A percentile compares a stretch with the other conserved stretches of the same genome.
phyloP scores from a whole-genome alignment of 2,888 invertebrate species.

The Cosmorhoe ocellata region DNA sequence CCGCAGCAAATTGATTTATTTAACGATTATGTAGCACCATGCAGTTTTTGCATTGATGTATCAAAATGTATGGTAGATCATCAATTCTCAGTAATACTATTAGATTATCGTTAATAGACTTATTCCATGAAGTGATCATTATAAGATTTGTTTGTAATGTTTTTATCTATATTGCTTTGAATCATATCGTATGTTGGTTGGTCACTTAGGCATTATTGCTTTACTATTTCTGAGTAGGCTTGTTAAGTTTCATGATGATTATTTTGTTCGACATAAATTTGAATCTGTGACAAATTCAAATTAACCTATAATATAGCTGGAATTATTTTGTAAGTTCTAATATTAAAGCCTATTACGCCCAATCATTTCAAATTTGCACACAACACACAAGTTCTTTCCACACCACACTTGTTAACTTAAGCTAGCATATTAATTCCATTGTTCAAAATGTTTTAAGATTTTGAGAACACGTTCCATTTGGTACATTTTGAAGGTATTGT shows the following conservation, averaged over 20 bases:
- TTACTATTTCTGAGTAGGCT: too few species aligned
- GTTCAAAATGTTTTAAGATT: background rate
- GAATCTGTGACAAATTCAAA: background rate
- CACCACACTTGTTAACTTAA: too few species aligned
- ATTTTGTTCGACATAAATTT: too few species aligned
- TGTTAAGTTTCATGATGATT: constrained; percentile 5
- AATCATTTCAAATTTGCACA: too few species aligned
- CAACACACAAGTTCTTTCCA: too few species aligned
- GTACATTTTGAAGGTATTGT: constrained; percentile 2
- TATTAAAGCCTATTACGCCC: too few species aligned
- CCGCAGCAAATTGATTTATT: constrained; percentile 39
- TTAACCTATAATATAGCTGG: too few species aligned
- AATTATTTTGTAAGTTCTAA: too few species aligned
- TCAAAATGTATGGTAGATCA: constrained; percentile 19
- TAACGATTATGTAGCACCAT: constrained; percentile 31
- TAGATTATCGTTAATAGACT: constrained; percentile 21
- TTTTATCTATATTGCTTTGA: constrained; percentile 23
- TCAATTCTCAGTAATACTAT: constrained; percentile 25
- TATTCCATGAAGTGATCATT: constrained; percentile 34
- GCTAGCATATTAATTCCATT: too few species aligned
- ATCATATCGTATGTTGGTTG: constrained; percentile 10
- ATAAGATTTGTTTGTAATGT: constrained; percentile 29
- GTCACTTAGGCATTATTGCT: constrained; percentile 7
- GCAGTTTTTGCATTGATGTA: constrained; percentile 15
- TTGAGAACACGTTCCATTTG: background rate